Percentiles rank a stretch among this genome's conserved stretches.
Conservation (phyloP, 2,797 vertebrate species). For the Eospalax fontanierii region DNA sequence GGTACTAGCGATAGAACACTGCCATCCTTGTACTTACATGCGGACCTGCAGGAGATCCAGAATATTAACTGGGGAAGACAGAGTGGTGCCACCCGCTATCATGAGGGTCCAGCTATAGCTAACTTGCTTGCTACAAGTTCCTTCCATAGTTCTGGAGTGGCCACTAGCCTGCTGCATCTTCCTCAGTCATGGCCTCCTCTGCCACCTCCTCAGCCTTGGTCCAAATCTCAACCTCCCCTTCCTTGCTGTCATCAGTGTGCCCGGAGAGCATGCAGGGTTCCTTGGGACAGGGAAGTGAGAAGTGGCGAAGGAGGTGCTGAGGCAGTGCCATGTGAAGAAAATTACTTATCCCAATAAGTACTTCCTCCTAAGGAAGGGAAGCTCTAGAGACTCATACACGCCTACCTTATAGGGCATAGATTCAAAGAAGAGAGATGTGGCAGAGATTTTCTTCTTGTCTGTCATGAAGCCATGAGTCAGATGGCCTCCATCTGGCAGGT, state of each 20-base stretch:
- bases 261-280: neutral
- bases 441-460: conserved; percentile 98
- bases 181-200: conserved; percentile 74
- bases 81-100: neutral
- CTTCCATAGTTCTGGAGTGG: conserved; percentile 91
- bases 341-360: neutral
- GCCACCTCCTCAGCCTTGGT: conserved; percentile 58
- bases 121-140: conserved; percentile 87
- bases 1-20: conserved; percentile 86
- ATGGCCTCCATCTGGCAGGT: conserved; percentile 98
- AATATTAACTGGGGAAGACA: neutral
- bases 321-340: neutral
- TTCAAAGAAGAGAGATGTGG: conserved; percentile 98
- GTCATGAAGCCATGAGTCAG: conserved; percentile 99
- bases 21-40: neutral
- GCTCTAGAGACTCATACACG: neutral
- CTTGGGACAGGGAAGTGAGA: neutral
- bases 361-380: neutral
- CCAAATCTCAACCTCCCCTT: conserved; percentile 87
- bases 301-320: neutral
- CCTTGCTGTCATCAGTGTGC: neutral
- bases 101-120: conserved; percentile 88
- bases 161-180: conserved; percentile 88
- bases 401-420: conserved; percentile 99
- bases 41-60: neutral